phyloP scores from a whole-genome alignment of 2,797 vertebrate species.

The Neomorphus geoffroyi region DNA sequence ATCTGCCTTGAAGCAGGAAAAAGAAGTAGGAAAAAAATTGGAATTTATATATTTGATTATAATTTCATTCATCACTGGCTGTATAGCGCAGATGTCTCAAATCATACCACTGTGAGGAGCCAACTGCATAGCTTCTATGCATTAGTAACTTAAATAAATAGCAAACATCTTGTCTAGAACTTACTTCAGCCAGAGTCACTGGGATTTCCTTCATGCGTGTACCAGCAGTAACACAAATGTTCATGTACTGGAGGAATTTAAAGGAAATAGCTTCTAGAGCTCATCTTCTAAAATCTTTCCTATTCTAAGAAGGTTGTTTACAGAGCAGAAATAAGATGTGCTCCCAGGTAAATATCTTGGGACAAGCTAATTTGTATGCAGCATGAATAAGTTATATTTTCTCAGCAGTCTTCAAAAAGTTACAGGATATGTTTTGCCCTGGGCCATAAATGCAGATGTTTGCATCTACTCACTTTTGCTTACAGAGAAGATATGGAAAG shows the following conservation, averaged over 20 bases:
- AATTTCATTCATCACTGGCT: background rate
- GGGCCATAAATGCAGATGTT: background rate
- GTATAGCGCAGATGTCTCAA: background rate
- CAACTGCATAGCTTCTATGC: background rate
- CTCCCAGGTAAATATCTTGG: background rate
- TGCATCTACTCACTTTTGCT: background rate
- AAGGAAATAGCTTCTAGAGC: background rate
- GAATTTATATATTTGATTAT: background rate
- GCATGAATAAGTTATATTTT: background rate
- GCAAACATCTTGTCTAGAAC: fast-evolving
- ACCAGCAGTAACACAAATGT: background rate
- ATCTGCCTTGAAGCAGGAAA: background rate
- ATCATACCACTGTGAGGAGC: background rate
- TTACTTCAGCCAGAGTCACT: background rate
- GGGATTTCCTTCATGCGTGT: background rate
- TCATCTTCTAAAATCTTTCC: background rate
- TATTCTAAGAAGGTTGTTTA: background rate
- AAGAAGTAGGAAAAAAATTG: background rate
- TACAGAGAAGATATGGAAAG: background rate
- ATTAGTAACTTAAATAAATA: background rate
- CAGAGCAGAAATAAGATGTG: background rate
- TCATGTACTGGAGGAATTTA: background rate
- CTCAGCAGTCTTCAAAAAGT: background rate
- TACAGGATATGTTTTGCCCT: fast-evolving
- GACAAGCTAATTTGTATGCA: background rate